Conservation (phyloP, 2,888 invertebrate species). For the Lithophane socia region DNA sequence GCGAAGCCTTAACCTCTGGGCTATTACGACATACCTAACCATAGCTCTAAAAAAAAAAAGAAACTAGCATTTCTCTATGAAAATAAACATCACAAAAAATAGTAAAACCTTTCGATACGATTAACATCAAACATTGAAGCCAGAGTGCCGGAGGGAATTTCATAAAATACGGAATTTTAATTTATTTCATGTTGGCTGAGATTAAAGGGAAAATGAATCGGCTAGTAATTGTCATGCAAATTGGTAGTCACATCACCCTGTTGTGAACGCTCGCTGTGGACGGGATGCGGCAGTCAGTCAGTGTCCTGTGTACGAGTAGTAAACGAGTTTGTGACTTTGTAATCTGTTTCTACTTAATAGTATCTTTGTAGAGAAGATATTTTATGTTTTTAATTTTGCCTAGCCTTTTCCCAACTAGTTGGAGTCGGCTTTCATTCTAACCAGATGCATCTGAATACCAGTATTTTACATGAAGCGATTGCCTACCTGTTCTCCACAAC, state of each 20-base stretch:
- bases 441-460: neutral
- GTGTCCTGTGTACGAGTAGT: slow-evolving; percentile 12
- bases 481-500: neutral
- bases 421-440: neutral
- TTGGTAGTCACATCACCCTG: slow-evolving; percentile 42
- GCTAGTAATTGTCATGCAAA: slow-evolving; percentile 60
- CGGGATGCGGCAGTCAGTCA: slow-evolving; percentile 19
- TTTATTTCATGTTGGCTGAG: slow-evolving; percentile 53
- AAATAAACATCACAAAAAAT: slow-evolving; percentile 3
- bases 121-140: slow-evolving; percentile 21
- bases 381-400: neutral
- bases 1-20: neutral
- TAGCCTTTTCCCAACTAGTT: neutral
- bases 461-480: neutral
- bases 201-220: slow-evolving; percentile 57
- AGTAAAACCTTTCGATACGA: slow-evolving; percentile 2
- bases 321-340: slow-evolving; percentile 38
- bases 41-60: neutral
- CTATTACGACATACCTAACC: neutral
- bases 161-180: slow-evolving; percentile 54
- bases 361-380: neutral
- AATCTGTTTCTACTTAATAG: slow-evolving; percentile 16
- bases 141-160: slow-evolving; percentile 35
- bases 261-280: slow-evolving; percentile 38
- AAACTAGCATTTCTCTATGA: neutral